Percentiles rank a stretch among this genome's conserved stretches.
Evolutionary conservation across 2,888 invertebrate species (phyloP).

Genomic region (Piscicola geometra): DNA sequence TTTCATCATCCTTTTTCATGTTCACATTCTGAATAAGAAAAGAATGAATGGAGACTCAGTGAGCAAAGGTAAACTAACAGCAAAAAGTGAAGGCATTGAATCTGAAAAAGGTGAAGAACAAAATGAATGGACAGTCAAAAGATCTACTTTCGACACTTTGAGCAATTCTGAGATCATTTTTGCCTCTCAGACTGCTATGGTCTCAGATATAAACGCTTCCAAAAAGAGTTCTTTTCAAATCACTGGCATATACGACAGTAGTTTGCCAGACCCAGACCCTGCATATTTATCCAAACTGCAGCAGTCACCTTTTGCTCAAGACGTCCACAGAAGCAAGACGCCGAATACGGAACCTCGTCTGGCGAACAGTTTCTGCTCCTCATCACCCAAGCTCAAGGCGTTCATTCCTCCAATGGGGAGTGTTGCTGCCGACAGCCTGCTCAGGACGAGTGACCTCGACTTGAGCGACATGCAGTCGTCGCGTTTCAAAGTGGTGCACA

Average conservation of each 20-base stretch:
- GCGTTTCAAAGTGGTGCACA: slow-evolving; percentile 34
- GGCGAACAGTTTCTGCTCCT: slow-evolving; percentile 1
- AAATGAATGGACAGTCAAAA: no score
- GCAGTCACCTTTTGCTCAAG: background rate
- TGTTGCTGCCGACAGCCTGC: background rate
- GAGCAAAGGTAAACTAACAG: slow-evolving; percentile 22
- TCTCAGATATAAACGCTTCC: slow-evolving; percentile 7
- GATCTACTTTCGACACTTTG: no score
- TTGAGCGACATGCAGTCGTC: slow-evolving; percentile 15
- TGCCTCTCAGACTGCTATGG: background rate
- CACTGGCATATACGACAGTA: slow-evolving; percentile 19
- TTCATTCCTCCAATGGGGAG: slow-evolving; percentile 1
- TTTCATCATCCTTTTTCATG: no score
- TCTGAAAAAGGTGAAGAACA: no score
- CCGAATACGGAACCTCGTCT: background rate
- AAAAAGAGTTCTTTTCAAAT: slow-evolving; percentile 33
- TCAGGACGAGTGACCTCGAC: background rate
- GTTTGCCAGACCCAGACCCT: slow-evolving; percentile 8
- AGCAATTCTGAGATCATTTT: background rate
- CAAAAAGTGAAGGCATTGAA: background rate
- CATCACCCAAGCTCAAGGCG: no score
- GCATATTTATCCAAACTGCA: background rate
- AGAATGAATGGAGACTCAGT: slow-evolving; percentile 33
- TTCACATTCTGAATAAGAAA: no score
- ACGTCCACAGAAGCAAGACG: background rate